Percentiles rank a stretch among this genome's conserved stretches.
Evolutionary conservation across 2,113 vertebrate species (phyloP).

Genomic region (Brienomyrus brachyistius): DNA sequence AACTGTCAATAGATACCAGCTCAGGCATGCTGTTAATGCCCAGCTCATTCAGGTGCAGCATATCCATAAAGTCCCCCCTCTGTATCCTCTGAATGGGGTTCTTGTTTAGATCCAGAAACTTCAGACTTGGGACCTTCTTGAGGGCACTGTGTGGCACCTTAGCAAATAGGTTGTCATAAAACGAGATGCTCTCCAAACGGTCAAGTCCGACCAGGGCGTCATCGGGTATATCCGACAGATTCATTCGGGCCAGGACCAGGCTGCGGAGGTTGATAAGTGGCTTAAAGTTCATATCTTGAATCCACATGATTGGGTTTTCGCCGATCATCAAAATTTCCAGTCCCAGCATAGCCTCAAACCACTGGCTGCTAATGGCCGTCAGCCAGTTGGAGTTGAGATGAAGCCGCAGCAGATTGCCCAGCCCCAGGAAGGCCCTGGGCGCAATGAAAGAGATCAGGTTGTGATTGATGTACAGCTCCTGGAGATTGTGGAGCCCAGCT

Average conservation of each 20-base stretch:
- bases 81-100: conserved; percentile 91
- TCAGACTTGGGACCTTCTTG: conserved; percentile 79
- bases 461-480: conserved; percentile 97
- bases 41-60: conserved; percentile 91
- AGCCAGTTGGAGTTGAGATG: conserved; percentile 95
- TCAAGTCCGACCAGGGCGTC: conserved; percentile 82
- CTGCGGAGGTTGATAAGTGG: conserved; percentile 87
- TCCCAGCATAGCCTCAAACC: conserved; percentile 85
- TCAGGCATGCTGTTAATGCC: conserved; percentile 98
- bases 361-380: conserved; percentile 75
- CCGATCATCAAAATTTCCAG: conserved; percentile 97
- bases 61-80: conserved; percentile 89
- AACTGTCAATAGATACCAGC: conserved; percentile 87
- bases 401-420: conserved; percentile 81
- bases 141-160: conserved; percentile 83
- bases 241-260: conserved; percentile 90
- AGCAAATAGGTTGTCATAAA: conserved; percentile 89
- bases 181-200: conserved; percentile 92
- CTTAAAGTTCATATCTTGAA: conserved; percentile 89
- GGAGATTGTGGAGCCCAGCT: conserved; percentile 73
- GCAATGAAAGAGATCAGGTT: conserved; percentile 86
- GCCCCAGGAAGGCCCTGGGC: conserved; percentile 78
- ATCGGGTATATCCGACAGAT: conserved; percentile 85
- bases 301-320: conserved; percentile 83
- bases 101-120: conserved; percentile 97